Conservation (phyloP, 2,113 vertebrate genomes). For the Xerus inauris region DNA sequence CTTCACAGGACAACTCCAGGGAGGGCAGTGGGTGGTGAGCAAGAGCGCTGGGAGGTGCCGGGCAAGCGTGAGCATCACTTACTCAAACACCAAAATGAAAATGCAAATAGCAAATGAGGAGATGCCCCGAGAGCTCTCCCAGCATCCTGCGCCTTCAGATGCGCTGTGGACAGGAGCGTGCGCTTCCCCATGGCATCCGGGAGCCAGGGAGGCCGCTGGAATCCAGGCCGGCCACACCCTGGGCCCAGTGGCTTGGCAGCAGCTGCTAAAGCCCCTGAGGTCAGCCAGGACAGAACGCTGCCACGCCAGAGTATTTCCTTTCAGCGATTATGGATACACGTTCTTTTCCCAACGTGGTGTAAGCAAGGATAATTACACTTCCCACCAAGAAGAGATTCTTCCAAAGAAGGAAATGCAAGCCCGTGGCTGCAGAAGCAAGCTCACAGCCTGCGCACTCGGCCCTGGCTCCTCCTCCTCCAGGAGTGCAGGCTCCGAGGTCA, state of each 20-base stretch:
- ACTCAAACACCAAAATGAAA: neutral
- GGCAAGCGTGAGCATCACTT: neutral
- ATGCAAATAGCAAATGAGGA: neutral
- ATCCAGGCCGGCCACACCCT: neutral
- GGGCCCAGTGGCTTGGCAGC: neutral
- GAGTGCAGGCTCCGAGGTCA: neutral
- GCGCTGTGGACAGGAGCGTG: neutral
- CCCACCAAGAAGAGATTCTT: constrained; percentile 33
- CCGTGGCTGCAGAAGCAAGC: neutral
- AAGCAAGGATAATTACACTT: constrained; percentile 26
- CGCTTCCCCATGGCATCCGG: neutral
- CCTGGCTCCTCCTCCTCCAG: neutral
- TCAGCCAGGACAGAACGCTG: neutral
- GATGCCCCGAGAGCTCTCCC: neutral
- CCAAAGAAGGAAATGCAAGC: constrained; percentile 65
- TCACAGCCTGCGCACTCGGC: neutral
- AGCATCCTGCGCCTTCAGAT: neutral
- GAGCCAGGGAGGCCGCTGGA: neutral
- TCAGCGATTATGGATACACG: constrained; percentile 35
- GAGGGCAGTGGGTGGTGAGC: neutral
- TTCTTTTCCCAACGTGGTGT: constrained; percentile 51
- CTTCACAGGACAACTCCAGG: too few species aligned
- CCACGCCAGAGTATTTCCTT: constrained; percentile 22
- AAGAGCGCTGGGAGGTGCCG: too few species aligned
- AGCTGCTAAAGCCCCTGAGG: neutral